These are phyloP conservation scores for Agrochola lychnidis DNA, from an alignment of 2,888 invertebrate species.

Conservation along the genomic window DNA sequence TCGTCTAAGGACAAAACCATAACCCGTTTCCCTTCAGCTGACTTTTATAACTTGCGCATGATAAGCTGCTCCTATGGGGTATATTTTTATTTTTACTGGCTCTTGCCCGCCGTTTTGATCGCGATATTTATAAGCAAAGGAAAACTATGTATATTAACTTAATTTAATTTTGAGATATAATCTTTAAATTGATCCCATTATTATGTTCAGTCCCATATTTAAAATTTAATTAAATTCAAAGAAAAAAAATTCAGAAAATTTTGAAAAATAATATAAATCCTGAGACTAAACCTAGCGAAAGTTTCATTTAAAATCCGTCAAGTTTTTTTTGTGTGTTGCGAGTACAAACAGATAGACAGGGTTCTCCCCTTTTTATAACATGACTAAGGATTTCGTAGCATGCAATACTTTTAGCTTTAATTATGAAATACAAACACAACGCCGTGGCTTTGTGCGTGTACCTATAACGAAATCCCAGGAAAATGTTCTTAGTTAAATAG, in stretches of 20 bases:
- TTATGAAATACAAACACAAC: slow-evolving; percentile 6
- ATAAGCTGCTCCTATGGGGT: slow-evolving; percentile 31
- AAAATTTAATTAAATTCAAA: no score
- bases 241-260: no score
- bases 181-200: neutral
- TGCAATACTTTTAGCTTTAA: slow-evolving; percentile 29
- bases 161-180: neutral
- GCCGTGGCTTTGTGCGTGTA: neutral
- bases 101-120: neutral
- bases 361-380: slow-evolving; percentile 22
- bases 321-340: slow-evolving; percentile 3
- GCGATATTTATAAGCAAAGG: neutral
- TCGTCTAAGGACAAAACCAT: slow-evolving; percentile 55
- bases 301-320: slow-evolving; percentile 7
- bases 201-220: neutral
- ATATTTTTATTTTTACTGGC: slow-evolving; percentile 15
- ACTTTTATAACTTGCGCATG: slow-evolving; percentile 56
- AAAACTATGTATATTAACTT: neutral
- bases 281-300: neutral
- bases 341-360: neutral
- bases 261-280: neutral
- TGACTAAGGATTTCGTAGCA: slow-evolving; percentile 28
- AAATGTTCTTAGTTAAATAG: no score
- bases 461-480: no score
- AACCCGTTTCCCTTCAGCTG: slow-evolving; percentile 59